Base-by-base conservation (phyloP, 1,140 invertebrate genomes). In the Zaprionus capensis region DNA sequence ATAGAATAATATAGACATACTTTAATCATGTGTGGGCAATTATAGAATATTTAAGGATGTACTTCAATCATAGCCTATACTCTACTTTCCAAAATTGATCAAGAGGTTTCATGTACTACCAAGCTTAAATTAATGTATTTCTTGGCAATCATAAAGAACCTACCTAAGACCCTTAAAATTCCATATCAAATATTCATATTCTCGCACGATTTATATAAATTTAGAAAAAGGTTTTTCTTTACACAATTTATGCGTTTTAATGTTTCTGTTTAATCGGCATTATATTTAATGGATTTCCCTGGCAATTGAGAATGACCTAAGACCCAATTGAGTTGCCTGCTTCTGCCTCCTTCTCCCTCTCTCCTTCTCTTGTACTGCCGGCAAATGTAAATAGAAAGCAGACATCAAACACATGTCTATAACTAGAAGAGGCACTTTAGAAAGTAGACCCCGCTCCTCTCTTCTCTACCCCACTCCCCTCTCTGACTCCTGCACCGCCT, bases 361-460 rank as follows among this genome's bases (percentile, higher is more conserved):
- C 38, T 34, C 31, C 31, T 0, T 34, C 31, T 34, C 31, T 34
- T 9, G 3, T 11, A 11, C 31, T 46, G 26, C 15, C 28, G 7
- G 12, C 17, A 17, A 64, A 78, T 71, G 72, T 67, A 76, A 78
- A 78, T 76, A 66, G 62, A 61, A 78, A 67, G 71, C 72, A 78
- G 69, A 78, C 66, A 76, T 78, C 72, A 78, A 71, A 76, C 67
- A 75, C 36, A 62, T 56, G 51, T 51, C 64, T 53, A 53, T 73
- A 61, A 61, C 64, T 44, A 66, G 26, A 26, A 51, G 71, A 57
- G 51, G 51, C 72, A 62, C 72, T 70, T 75, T 63, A 49, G 51
- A 49, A 31, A 20, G 22, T 51, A 46, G 20, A 41, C 1, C 28
- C 22, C 15, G 3, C 12, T 9, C 14, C 5, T 28, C 11, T 24